Evolutionary conservation across 2,797 vertebrate genomes (phyloP), one percentile per base, ranked within the genome.

Genomic region (Oreochromis mossambicus): DNA sequence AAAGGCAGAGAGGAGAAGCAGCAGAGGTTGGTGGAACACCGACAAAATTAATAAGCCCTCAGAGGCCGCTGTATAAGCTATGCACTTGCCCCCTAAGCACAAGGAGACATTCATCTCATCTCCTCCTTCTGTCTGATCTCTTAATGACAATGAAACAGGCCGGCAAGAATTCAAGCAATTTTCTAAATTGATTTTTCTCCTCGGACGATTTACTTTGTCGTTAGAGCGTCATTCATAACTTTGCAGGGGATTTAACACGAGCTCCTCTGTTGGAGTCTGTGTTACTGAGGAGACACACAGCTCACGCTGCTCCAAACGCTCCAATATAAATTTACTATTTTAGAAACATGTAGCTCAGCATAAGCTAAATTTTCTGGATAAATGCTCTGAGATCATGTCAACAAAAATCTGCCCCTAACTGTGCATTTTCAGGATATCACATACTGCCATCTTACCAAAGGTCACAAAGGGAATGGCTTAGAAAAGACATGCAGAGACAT

Each of bases 171-270:
- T 95, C 88, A 88, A 94, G 94, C 93, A 95, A 96, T 96, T 96
- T 96, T 95, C 93, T 87, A 94, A 96, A 96, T 96, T 88, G 93
- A 96, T 96, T 95, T 96, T 95, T 91, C 87, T 93, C 93, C 92
- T 91, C 87, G 83, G 93, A 95, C 91, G 68, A 96, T 95, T 96
- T 94, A 89, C 92, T 94, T 92, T 88, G 83, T 90, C 86, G 88
- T 95, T 91, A 91, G 83, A 86, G 86, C 50, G 41, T 89, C 92
- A 93, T 93, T 94, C 92, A 94, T 93, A 95, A 94, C 90, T 93
- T 93, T 91, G 85, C 86, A 80, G 83, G 79, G 88, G 91, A 87
- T 92, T 91, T 87, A 90, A 88, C 86, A 82, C 63, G 55, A 83
- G 82, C 80, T 80, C 86, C 36, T 81, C 77, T 55, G 84, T 82